Evolutionary conservation across 1,140 invertebrate species (phyloP).

Genomic region (Atta colombica): DNA sequence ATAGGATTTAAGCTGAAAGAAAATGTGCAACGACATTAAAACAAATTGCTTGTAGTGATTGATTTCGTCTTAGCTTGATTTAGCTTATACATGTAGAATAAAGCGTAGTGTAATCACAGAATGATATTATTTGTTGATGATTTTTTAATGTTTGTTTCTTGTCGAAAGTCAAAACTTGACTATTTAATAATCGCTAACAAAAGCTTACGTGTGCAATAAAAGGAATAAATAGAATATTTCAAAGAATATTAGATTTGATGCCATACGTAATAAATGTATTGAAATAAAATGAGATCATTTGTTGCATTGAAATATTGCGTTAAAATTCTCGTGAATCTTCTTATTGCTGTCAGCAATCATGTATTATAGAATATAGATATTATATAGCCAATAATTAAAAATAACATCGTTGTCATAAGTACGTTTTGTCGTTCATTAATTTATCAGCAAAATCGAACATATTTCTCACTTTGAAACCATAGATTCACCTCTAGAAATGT

Average conservation of each 20-base stretch:
- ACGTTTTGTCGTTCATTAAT: slow-evolving; percentile 35
- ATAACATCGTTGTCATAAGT: slow-evolving; percentile 42
- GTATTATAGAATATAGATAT: slow-evolving; percentile 36
- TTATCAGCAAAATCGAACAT: slow-evolving; percentile 27
- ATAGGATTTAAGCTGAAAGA: slow-evolving; percentile 16
- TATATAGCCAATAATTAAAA: slow-evolving; percentile 18
- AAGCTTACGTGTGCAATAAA: not conserved
- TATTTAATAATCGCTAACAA: not conserved
- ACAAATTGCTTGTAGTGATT: not conserved
- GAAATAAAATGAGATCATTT: not conserved
- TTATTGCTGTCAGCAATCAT: not conserved
- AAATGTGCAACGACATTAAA: slow-evolving; percentile 21
- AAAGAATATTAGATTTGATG: not conserved
- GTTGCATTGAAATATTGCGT: not conserved
- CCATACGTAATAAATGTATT: not conserved
- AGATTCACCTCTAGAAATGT: slow-evolving; percentile 19
- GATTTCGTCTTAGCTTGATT: slow-evolving; percentile 23
- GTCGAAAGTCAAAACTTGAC: not conserved
- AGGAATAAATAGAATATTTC: not conserved
- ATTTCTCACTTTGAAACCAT: not conserved
- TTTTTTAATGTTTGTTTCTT: slow-evolving; percentile 4
- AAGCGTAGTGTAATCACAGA: not conserved
- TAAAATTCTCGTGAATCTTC: not conserved
- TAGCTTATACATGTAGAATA: not conserved
- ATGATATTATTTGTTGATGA: not conserved